Conservation (phyloP, 2,797 vertebrate genomes). For the Phataginus tetradactyla region DNA sequence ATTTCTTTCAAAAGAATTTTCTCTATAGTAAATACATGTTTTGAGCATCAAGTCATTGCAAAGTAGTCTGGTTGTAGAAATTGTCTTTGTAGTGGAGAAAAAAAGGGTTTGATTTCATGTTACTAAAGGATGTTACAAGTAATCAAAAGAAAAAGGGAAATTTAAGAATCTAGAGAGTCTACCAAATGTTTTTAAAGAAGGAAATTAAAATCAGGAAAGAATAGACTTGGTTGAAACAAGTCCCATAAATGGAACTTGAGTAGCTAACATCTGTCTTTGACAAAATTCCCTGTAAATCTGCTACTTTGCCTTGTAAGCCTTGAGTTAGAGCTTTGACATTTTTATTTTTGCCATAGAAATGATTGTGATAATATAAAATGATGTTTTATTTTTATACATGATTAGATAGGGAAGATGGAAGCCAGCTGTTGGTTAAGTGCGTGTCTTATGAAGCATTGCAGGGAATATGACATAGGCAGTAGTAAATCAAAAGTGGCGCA, state of each 20-base stretch:
- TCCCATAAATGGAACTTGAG: slow-evolving; percentile 60
- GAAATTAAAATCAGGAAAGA: slow-evolving; percentile 64
- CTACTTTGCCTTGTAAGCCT: slow-evolving; percentile 47
- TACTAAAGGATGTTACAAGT: slow-evolving; percentile 50
- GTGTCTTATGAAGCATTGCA: not conserved
- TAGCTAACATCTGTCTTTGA: slow-evolving; percentile 65
- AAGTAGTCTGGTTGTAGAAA: slow-evolving; percentile 54
- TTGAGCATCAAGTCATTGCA: not conserved
- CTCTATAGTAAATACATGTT: slow-evolving; percentile 30
- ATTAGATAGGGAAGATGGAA: slow-evolving; percentile 67
- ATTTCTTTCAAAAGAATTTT: slow-evolving; percentile 56
- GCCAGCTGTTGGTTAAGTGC: slow-evolving; percentile 56
- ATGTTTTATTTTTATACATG: slow-evolving; percentile 72
- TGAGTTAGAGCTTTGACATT: slow-evolving; percentile 62
- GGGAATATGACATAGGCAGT: not conserved
- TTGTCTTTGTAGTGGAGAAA: slow-evolving; percentile 37
- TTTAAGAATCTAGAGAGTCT: slow-evolving; percentile 47
- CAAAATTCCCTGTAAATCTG: slow-evolving; percentile 52
- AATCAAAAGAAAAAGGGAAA: slow-evolving; percentile 66
- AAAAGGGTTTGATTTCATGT: slow-evolving; percentile 54
- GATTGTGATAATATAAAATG: slow-evolving; percentile 69
- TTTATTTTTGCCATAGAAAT: slow-evolving; percentile 63
- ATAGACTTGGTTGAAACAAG: slow-evolving; percentile 65
- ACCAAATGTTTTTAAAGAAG: slow-evolving; percentile 53
- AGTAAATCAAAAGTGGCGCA: not conserved